phyloP scores from a whole-genome alignment of 2,797 vertebrate species.

The Malacoraja senta region DNA sequence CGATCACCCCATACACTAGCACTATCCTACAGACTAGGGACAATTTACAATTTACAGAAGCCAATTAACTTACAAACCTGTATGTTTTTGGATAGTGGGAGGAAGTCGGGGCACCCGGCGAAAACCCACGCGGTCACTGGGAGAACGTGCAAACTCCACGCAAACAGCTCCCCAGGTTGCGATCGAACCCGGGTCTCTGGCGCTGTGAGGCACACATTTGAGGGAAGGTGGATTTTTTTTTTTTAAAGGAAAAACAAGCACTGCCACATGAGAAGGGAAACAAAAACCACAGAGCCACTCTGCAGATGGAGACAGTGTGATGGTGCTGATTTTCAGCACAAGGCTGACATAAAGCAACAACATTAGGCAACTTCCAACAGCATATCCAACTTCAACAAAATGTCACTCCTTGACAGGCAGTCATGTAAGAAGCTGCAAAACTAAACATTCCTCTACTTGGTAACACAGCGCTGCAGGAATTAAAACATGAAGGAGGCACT shows the following conservation, averaged over 20 bases:
- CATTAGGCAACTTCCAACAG: neutral
- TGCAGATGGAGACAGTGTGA: neutral
- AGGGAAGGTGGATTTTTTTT: neutral
- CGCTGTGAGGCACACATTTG: neutral
- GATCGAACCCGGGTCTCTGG: no score
- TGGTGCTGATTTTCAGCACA: neutral
- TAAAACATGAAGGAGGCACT: neutral
- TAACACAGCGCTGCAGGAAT: neutral
- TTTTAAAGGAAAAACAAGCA: no score
- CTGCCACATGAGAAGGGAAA: neutral
- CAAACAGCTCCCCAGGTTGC: no score
- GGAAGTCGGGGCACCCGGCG: no score
- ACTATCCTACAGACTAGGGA: no score
- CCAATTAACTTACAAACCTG: no score
- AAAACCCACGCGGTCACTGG: no score
- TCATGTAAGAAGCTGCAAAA: neutral
- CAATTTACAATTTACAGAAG: no score
- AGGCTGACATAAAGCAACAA: neutral
- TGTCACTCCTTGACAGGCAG: neutral
- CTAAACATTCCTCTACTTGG: neutral
- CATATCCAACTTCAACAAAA: slow-evolving; percentile 5
- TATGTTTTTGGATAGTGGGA: no score
- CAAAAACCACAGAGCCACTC: neutral
- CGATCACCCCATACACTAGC: no score
- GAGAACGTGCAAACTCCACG: no score